Evolutionary conservation across 2,888 invertebrate species (phyloP).

Genomic region (Dorcus hopei): DNA sequence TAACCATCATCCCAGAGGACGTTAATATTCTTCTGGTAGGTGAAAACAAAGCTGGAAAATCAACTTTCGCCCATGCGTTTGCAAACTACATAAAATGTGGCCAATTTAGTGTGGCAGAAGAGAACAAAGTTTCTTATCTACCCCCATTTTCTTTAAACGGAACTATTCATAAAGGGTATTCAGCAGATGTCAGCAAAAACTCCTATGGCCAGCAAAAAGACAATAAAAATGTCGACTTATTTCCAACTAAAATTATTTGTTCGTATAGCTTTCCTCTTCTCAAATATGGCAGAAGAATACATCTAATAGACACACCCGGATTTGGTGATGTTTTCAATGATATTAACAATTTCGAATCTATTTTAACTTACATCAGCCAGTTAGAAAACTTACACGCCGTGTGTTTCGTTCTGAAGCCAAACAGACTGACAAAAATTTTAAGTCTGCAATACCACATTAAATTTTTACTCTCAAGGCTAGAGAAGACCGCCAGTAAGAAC

Average conservation of each 20-base stretch:
- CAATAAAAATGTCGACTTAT: conserved; percentile 13
- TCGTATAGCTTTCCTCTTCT: conserved; percentile 57
- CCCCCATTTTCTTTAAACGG: conserved; percentile 36
- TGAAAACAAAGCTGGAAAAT: conserved; percentile 44
- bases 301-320: conserved; percentile 43
- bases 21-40: conserved; percentile 32
- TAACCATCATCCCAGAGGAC: too few species aligned
- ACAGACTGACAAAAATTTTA: conserved; percentile 33
- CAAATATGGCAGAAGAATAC: conserved; percentile 24
- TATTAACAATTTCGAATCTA: conserved; percentile 26
- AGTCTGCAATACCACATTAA: conserved; percentile 41
- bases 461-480: conserved; percentile 40
- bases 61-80: conserved; percentile 42
- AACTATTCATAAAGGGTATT: conserved; percentile 21
- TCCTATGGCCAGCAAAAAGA: conserved; percentile 21
- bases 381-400: conserved; percentile 39
- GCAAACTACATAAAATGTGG: conserved; percentile 35
- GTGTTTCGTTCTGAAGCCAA: conserved; percentile 38
- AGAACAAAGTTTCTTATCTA: conserved; percentile 28
- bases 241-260: conserved; percentile 50
- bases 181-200: conserved; percentile 10
- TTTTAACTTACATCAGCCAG: conserved; percentile 35
- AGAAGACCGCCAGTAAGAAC: conserved; percentile 39
- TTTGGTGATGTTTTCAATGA: conserved; percentile 32
- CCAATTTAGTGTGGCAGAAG: conserved; percentile 17